Conservation (phyloP, 2,797 vertebrate genomes). For the Lithobates pipiens region DNA sequence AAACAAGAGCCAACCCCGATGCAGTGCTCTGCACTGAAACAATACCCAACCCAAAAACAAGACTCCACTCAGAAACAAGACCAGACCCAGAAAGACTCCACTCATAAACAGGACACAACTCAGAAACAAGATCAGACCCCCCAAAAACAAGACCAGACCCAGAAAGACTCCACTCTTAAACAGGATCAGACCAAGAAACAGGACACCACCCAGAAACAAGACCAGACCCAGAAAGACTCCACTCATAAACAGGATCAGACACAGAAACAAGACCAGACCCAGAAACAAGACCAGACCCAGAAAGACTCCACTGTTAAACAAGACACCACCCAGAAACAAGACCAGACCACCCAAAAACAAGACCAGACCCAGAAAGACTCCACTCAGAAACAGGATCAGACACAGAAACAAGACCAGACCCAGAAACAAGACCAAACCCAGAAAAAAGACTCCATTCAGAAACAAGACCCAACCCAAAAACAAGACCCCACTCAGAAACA, state of each 20-base stretch:
- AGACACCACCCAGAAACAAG: background rate
- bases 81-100: too few species aligned
- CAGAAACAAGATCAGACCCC: background rate
- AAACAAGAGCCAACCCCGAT: background rate
- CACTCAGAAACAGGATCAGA: background rate
- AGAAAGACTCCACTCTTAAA: background rate
- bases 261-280: background rate
- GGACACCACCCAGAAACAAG: background rate
- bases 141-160: background rate
- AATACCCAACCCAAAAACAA: background rate
- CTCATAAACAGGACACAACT: too few species aligned
- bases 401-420: background rate
- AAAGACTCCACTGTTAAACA: too few species aligned
- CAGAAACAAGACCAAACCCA: too few species aligned
- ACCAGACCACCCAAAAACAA: background rate
- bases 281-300: background rate
- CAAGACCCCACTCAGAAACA: background rate
- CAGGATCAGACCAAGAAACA: too few species aligned
- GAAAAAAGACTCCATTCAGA: too few species aligned
- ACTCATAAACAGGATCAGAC: background rate
- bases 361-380: background rate
- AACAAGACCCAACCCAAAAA: background rate
- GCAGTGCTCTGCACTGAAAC: background rate
- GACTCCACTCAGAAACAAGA: background rate
- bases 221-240: background rate